A percentile compares a stretch with the other conserved stretches of the same genome.
Conservation (phyloP, 1,140 invertebrate genomes). For the Pseudomyrmex pallidus region DNA sequence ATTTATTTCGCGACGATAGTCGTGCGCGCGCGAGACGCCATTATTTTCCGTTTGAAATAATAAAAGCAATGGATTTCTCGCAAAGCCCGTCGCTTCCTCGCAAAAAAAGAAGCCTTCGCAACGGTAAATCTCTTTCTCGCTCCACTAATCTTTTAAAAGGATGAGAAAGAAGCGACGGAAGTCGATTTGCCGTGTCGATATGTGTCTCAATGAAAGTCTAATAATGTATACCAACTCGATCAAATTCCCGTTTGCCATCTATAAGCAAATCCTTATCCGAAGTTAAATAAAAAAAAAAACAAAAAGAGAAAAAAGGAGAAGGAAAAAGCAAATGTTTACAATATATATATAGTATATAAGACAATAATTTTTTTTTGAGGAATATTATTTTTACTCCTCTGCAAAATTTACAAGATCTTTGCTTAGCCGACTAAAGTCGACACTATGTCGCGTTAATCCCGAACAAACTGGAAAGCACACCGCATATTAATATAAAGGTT, state of each 20-base stretch:
- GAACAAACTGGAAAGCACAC: slow-evolving; percentile 16
- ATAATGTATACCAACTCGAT: slow-evolving; percentile 25
- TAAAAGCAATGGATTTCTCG: slow-evolving; percentile 56
- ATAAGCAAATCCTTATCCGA: neutral
- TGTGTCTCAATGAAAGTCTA: slow-evolving; percentile 50
- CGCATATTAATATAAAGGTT: slow-evolving; percentile 29
- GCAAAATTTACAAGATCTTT: slow-evolving; percentile 10
- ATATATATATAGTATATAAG: neutral
- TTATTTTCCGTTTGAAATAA: slow-evolving; percentile 62
- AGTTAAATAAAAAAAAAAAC: neutral
- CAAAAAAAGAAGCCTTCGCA: slow-evolving; percentile 47
- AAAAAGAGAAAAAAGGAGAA: neutral
- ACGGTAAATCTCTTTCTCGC: slow-evolving; percentile 58
- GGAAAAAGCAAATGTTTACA: neutral
- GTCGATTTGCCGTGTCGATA: slow-evolving; percentile 44
- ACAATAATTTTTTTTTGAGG: neutral
- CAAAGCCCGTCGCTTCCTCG: slow-evolving; percentile 34
- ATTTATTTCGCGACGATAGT: slow-evolving; percentile 35
- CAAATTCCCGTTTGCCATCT: neutral
- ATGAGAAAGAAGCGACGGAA: slow-evolving; percentile 49
- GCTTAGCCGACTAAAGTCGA: slow-evolving; percentile 7
- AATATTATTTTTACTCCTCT: neutral
- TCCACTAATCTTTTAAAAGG: slow-evolving; percentile 58
- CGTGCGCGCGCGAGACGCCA: slow-evolving; percentile 15
- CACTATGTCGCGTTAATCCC: slow-evolving; percentile 30